phyloP scores from a whole-genome alignment of 2,888 invertebrate genomes.

The Petrolisthes manimaculis region DNA sequence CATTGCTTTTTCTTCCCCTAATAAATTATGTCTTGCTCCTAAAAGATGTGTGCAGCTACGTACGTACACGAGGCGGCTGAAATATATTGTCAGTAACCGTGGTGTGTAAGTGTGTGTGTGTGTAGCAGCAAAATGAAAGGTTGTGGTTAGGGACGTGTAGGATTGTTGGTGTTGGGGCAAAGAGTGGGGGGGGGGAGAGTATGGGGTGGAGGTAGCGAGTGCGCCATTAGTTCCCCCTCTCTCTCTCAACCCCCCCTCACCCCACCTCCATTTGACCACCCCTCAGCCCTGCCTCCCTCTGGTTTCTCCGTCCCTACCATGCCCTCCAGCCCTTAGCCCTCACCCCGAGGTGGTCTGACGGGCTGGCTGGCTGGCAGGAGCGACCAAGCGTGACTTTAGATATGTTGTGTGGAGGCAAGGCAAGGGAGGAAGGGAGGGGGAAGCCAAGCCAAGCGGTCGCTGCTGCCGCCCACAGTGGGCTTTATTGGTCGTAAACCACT shows the following conservation, averaged over 20 bases:
- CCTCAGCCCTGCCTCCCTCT: neutral
- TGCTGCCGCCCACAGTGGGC: conserved; percentile 2
- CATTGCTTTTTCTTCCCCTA: too few species aligned
- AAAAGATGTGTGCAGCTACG: too few species aligned
- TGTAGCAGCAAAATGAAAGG: neutral
- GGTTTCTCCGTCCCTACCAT: neutral
- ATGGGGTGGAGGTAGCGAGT: neutral
- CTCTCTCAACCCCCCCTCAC: neutral
- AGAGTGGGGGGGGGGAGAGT: conserved; percentile 14
- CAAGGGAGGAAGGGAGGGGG: conserved; percentile 16
- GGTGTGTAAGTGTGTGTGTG: neutral
- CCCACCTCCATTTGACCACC: neutral
- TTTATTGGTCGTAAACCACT: conserved; percentile 23
- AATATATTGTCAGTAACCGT: neutral
- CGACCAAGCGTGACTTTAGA: conserved; percentile 32
- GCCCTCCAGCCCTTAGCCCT: neutral
- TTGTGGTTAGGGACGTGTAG: neutral
- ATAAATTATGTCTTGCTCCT: too few species aligned
- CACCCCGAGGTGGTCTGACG: conserved; percentile 2
- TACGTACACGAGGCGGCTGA: too few species aligned
- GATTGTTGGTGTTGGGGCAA: neutral
- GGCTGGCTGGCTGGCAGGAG: conserved; percentile 14
- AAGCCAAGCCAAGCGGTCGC: neutral
- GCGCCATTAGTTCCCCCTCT: neutral
- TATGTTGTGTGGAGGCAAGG: neutral